Evolutionary conservation across 2,888 invertebrate species (phyloP), one percentile per base, ranked within the genome.

Genomic region (Matsumyia berberina): DNA sequence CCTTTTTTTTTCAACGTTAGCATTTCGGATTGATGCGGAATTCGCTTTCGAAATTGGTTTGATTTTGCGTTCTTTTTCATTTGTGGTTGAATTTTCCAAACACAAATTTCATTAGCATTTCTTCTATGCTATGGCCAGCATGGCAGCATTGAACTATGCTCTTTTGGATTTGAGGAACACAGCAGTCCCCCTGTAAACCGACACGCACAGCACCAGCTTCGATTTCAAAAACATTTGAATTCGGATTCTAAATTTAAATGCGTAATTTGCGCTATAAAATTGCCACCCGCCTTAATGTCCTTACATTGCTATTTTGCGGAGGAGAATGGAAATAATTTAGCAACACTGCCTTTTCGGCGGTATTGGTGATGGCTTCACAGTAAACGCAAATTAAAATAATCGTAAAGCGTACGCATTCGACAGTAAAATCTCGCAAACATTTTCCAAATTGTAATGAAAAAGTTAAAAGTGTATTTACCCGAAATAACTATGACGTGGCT

Each of bases 271-370:
- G 64, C 70, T 77, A 66, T 82, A 58, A 77, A 77, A 70, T 62
- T 70, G 64, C 77, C 77, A 72, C 46, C 51, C 57, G 58, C 57
- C 35, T 66, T 70, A 77, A 77, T 77, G 64, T 81, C 77, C 62
- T 58, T 69, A 49, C 53, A 76, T 35, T 49, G 53, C 39, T 44
- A 73, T 76, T 74, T 62, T 49, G 70, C 37, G 67, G 64, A 72
- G 62, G 42, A 33, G 19, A 58, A 8, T 53, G 73, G 44, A 73
- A 73, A 66, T 79, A 73, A 58, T 73, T 79, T 73, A 64, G 64
- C 39, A 72, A 55, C 35, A 17, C 39, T 19, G 53, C 29, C 35
- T 60, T 66, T 66, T 44, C 60, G 37, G 33, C 67, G 8, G 33
- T 55, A 62, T 53, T 24, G 55, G 53, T 49, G 46, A 66, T 79